phyloP scores from a whole-genome alignment of 2,113 vertebrate genomes.

The Blennius ocellaris region DNA sequence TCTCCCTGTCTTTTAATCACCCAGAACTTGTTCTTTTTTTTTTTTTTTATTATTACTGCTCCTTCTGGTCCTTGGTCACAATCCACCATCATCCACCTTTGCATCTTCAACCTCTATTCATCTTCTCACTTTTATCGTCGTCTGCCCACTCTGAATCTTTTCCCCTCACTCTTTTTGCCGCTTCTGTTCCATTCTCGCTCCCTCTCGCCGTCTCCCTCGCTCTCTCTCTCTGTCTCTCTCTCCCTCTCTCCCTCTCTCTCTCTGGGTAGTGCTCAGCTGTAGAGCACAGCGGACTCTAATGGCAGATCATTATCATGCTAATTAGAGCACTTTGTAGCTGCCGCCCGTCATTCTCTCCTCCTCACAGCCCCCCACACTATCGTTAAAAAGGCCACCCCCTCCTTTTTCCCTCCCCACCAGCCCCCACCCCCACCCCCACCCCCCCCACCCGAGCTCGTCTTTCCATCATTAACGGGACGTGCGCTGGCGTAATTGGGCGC shows the following conservation, averaged over 20 bases:
- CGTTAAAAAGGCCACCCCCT: constrained; percentile 79
- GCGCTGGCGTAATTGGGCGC: constrained; percentile 80
- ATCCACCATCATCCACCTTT: constrained; percentile 53
- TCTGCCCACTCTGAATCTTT: constrained; percentile 49
- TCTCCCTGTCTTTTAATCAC: constrained; percentile 60
- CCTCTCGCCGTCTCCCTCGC: constrained; percentile 21
- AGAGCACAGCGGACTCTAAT: constrained; percentile 82
- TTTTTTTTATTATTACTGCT: constrained; percentile 26
- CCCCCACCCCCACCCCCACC: constrained; percentile 52
- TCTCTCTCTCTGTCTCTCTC: constrained; percentile 28
- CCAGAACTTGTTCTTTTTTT: constrained; percentile 41
- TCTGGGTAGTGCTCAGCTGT: constrained; percentile 81
- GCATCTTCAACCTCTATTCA: constrained; percentile 59
- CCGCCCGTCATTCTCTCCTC: constrained; percentile 79
- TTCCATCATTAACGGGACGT: constrained; percentile 80
- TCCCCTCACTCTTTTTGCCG: constrained; percentile 12
- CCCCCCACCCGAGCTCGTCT: constrained; percentile 59
- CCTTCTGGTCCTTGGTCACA: constrained; percentile 54
- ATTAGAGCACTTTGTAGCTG: constrained; percentile 86
- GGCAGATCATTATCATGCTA: constrained; percentile 87
- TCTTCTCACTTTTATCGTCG: constrained; percentile 63
- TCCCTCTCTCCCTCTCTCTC: constrained; percentile 57
- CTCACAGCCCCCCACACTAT: constrained; percentile 65
- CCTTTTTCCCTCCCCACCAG: constrained; percentile 58
- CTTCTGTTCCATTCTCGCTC: constrained; percentile 26